Evolutionary conservation across 1,140 invertebrate species (phyloP).

Genomic region (Heliconius eleuchia): DNA sequence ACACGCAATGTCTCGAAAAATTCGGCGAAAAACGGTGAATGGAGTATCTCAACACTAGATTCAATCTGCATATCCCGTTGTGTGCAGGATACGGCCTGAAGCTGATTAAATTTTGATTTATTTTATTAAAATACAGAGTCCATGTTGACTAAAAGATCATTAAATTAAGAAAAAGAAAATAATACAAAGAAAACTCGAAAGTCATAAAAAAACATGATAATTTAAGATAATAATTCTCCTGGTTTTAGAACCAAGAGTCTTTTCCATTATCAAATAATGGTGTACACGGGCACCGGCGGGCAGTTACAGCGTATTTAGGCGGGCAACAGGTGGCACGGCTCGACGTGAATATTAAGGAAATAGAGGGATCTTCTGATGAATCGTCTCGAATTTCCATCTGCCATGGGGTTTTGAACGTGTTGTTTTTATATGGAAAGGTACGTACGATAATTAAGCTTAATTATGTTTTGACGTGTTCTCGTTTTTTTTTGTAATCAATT

Average conservation of each 20-base stretch:
- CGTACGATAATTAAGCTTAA: neutral
- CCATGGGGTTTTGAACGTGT: neutral
- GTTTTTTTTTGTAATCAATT: neutral
- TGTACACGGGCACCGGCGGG: slow-evolving; percentile 34
- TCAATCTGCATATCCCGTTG: too few relatives aligned
- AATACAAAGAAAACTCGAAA: neutral
- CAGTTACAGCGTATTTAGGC: slow-evolving; percentile 38
- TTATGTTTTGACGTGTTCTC: neutral
- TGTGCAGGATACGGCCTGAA: too few relatives aligned
- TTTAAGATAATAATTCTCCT: neutral
- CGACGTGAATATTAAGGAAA: slow-evolving; percentile 38
- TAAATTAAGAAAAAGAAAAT: neutral
- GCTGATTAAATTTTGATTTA: too few relatives aligned
- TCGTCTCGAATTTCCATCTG: slow-evolving; percentile 30
- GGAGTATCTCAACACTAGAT: too few relatives aligned
- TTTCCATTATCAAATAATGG: slow-evolving; percentile 35
- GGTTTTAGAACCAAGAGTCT: neutral
- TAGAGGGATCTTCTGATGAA: slow-evolving; percentile 34
- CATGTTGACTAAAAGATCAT: neutral
- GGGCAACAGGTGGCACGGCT: slow-evolving; percentile 39
- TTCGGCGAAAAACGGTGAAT: too few relatives aligned
- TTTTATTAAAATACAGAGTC: too few relatives aligned
- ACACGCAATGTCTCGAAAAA: too few relatives aligned
- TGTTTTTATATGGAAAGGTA: neutral
- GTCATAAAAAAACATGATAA: neutral